Percentiles rank a stretch among this genome's conserved stretches.
phyloP scores from a whole-genome alignment of 2,113 vertebrate genomes.

The pig (Sus scrofa) region DNA sequence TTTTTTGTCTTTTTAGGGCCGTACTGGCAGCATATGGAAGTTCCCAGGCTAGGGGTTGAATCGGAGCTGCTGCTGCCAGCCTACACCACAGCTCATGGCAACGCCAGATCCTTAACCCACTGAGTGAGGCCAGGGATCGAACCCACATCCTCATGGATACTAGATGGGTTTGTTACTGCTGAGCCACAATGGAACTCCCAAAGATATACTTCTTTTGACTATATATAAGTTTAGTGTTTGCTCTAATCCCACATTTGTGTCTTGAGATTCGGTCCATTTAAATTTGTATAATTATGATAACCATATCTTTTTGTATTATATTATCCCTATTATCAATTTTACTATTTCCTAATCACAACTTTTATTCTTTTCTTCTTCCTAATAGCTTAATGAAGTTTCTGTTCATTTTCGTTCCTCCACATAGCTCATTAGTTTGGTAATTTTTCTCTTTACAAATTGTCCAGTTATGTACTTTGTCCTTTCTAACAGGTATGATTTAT shows the following conservation, averaged over 20 bases:
- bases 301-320: neutral
- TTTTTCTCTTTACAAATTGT: slow-evolving; percentile 8
- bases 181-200: no score
- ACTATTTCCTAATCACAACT: neutral
- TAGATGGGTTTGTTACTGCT: no score
- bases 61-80: no score
- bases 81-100: no score
- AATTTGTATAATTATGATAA: slow-evolving; percentile 13
- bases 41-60: no score
- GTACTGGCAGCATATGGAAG: no score
- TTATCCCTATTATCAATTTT: neutral
- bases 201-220: neutral
- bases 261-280: neutral
- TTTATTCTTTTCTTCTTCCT: neutral
- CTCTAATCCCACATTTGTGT: neutral
- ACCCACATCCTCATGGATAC: no score
- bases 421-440: neutral
- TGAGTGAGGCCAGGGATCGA: no score
- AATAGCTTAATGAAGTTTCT: neutral
- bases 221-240: neutral
- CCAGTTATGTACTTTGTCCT: neutral
- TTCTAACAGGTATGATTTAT: neutral
- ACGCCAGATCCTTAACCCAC: no score
- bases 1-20: no score
- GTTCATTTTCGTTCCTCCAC: neutral